These are phyloP conservation scores for Troilus luridus DNA, from an alignment of 2,888 invertebrate genomes.

Conservation along the genomic window DNA sequence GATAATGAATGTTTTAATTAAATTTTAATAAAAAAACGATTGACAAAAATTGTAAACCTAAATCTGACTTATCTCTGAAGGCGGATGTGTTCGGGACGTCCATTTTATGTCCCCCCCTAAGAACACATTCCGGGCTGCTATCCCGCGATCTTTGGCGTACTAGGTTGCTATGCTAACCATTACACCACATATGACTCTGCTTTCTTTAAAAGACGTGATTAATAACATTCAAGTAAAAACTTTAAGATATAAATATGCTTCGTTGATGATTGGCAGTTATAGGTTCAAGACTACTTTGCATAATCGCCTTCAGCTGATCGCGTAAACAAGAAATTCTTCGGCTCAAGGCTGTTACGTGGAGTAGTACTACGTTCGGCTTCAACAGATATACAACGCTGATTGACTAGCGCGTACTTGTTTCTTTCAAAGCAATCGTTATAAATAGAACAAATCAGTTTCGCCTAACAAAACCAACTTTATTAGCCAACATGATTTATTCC, in stretches of 20 bases:
- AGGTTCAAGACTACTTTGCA: background rate
- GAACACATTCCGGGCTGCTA: too few relatives aligned
- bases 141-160: too few relatives aligned
- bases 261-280: background rate
- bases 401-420: background rate
- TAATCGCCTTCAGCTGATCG: slow-evolving; percentile 5
- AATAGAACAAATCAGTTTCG: background rate
- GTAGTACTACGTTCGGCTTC: background rate
- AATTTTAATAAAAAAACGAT: too few relatives aligned
- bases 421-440: background rate
- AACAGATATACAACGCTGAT: background rate
- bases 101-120: too few relatives aligned
- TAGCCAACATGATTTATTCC: background rate
- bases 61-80: too few relatives aligned
- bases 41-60: too few relatives aligned
- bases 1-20: too few relatives aligned
- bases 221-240: background rate
- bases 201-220: too few relatives aligned
- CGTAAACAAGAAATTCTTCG: slow-evolving; percentile 15
- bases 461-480: background rate
- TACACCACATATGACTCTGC: too few relatives aligned
- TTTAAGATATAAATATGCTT: background rate
- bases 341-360: background rate
- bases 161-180: too few relatives aligned
- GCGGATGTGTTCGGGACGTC: too few relatives aligned